Conservation (phyloP, 2,888 invertebrate genomes). For the Morpho helenor region DNA sequence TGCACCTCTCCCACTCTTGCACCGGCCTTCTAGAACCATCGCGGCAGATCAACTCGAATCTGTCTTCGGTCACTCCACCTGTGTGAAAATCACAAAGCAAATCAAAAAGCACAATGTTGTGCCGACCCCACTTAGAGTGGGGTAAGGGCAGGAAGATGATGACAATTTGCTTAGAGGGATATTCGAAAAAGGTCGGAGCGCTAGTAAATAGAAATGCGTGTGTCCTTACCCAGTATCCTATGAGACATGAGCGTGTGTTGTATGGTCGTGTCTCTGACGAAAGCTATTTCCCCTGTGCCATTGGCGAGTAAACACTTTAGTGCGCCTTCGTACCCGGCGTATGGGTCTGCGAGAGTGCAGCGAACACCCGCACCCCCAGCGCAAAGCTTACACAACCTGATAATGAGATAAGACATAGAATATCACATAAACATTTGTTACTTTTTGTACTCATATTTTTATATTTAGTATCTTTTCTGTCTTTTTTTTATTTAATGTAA, state of each 20-base stretch:
- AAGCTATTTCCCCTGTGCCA: slow-evolving; percentile 91
- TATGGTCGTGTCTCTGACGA: slow-evolving; percentile 91
- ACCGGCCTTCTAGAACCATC: slow-evolving; percentile 86
- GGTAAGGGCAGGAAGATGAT: too few species aligned
- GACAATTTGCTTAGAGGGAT: too few species aligned
- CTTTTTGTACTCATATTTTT: too few species aligned
- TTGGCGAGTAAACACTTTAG: slow-evolving; percentile 89
- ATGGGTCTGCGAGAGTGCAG: slow-evolving; percentile 92
- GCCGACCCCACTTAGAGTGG: too few species aligned
- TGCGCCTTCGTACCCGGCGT: slow-evolving; percentile 95
- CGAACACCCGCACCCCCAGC: slow-evolving; percentile 88
- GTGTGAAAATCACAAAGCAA: slow-evolving; percentile 1
- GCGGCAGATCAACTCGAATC: slow-evolving; percentile 89
- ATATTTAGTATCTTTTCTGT: not conserved
- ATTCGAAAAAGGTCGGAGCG: too few species aligned
- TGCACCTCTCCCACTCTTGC: slow-evolving; percentile 85
- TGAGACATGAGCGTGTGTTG: slow-evolving; percentile 82
- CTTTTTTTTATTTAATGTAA: not conserved
- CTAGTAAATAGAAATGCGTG: too few species aligned
- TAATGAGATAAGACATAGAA: not conserved
- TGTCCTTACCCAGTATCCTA: slow-evolving; percentile 55
- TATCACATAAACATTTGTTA: too few species aligned
- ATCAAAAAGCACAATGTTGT: too few species aligned
- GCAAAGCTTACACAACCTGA: slow-evolving; percentile 91
- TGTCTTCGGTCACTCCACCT: slow-evolving; percentile 83